Evolutionary conservation across 2,888 invertebrate genomes (phyloP).

Genomic region (Caenorhabditis wallacei): DNA sequence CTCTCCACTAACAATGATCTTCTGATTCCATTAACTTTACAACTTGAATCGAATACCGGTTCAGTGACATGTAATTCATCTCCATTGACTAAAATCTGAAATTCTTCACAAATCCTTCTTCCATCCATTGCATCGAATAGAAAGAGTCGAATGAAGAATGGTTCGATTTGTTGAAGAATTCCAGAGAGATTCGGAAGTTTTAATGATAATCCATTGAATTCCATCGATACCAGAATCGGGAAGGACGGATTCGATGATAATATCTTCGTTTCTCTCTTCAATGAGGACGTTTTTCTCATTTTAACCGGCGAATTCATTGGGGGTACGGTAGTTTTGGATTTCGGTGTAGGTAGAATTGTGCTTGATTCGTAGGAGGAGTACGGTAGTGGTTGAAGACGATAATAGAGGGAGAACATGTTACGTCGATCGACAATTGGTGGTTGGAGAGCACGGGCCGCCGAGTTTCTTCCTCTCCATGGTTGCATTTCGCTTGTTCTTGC

Average conservation of each 20-base stretch:
- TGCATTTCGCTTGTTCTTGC: slow-evolving; percentile 70
- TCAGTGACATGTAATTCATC: slow-evolving; percentile 66
- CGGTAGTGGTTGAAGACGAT: slow-evolving; percentile 65
- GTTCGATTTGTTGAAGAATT: slow-evolving; percentile 88
- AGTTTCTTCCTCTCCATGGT: slow-evolving; percentile 77
- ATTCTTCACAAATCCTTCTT: slow-evolving; percentile 79
- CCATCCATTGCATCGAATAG: slow-evolving; percentile 89
- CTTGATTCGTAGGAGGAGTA: slow-evolving; percentile 28
- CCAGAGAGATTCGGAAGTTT: slow-evolving; percentile 53
- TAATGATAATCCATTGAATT: slow-evolving; percentile 56
- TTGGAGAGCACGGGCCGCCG: slow-evolving; percentile 78
- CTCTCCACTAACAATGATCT: slow-evolving; percentile 59
- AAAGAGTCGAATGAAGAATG: slow-evolving; percentile 93
- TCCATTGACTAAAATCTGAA: slow-evolving; percentile 72
- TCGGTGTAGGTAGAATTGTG: slow-evolving; percentile 26
- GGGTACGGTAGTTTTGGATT: not conserved
- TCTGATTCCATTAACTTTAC: slow-evolving; percentile 55
- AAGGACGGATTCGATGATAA: not conserved
- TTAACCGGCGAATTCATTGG: slow-evolving; percentile 39
- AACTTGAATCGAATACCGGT: slow-evolving; percentile 57
- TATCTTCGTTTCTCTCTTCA: slow-evolving; percentile 29
- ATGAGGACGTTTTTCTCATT: slow-evolving; percentile 49
- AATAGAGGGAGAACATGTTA: slow-evolving; percentile 81
- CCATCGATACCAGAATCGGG: slow-evolving; percentile 58
- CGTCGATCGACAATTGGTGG: slow-evolving; percentile 81